Conservation (phyloP, 2,113 vertebrate genomes). For the Hydrolagus affinis region DNA sequence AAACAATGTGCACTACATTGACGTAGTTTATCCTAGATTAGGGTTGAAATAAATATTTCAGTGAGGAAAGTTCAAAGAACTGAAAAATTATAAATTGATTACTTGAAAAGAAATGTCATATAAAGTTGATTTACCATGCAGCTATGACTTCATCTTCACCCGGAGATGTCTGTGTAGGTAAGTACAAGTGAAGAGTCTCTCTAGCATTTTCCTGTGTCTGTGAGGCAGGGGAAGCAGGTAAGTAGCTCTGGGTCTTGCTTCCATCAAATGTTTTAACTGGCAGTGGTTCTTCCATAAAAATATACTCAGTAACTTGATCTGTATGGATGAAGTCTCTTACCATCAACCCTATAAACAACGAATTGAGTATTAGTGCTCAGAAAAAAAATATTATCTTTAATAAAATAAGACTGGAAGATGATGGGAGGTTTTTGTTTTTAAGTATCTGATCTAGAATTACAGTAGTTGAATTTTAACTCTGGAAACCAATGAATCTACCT, state of each 20-base stretch:
- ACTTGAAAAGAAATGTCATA: neutral
- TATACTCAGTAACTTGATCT: neutral
- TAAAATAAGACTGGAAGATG: neutral
- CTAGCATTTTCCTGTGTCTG: neutral
- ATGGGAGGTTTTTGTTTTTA: neutral
- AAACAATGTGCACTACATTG: too few relatives aligned
- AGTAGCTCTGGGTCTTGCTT: neutral
- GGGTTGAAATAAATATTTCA: too few relatives aligned
- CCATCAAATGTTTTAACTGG: neutral
- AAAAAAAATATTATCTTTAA: neutral
- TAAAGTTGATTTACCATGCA: neutral
- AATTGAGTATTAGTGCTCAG: neutral
- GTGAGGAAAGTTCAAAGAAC: too few relatives aligned
- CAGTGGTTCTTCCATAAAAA: constrained; percentile 8
- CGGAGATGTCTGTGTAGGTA: constrained; percentile 41
- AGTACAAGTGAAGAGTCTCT: constrained; percentile 47
- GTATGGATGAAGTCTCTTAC: neutral
- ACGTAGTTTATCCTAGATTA: too few relatives aligned
- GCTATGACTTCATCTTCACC: constrained; percentile 38
- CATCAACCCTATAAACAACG: constrained; percentile 3
- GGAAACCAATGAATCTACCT: neutral
- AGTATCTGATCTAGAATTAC: neutral
- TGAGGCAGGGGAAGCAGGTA: neutral
- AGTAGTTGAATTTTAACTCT: neutral
- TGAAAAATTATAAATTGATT: too few relatives aligned